Conservation (phyloP, 2,113 vertebrate species). For the Oceanites oceanicus region DNA sequence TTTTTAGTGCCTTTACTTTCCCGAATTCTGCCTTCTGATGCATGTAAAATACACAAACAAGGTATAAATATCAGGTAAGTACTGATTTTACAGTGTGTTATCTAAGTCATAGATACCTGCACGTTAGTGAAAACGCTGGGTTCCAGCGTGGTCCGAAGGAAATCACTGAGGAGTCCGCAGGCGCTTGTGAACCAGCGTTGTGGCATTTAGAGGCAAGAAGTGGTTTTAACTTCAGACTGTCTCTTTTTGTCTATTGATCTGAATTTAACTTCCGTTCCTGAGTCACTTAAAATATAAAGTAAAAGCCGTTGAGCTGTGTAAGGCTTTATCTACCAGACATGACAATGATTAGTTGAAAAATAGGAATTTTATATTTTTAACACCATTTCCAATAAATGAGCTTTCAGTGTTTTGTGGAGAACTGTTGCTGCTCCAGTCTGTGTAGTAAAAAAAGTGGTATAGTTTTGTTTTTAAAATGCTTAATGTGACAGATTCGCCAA, state of each 20-base stretch:
- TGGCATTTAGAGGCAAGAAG: not conserved
- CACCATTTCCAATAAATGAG: not conserved
- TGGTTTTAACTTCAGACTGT: not conserved
- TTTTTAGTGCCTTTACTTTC: conserved; percentile 97
- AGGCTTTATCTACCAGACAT: not conserved
- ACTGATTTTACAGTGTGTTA: not conserved
- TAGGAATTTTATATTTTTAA: not conserved
- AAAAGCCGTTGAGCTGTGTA: not conserved
- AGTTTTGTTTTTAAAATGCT: not conserved
- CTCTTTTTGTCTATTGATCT: not conserved
- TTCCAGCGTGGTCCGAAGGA: not conserved
- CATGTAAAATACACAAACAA: conserved; percentile 99
- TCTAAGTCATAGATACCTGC: too few relatives aligned
- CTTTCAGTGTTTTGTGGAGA: not conserved
- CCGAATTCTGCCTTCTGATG: conserved; percentile 98
- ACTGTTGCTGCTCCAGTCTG: not conserved
- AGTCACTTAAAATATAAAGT: not conserved
- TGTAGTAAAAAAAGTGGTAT: not conserved
- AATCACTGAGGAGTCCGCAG: not conserved
- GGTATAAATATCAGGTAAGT: conserved; percentile 97
- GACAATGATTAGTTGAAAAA: not conserved
- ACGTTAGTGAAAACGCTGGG: not conserved
- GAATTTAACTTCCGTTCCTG: not conserved
- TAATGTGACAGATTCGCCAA: not conserved
- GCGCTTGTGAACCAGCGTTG: not conserved